Base-by-base conservation (phyloP, 2,797 vertebrate species). In the Ciconia nigra region DNA sequence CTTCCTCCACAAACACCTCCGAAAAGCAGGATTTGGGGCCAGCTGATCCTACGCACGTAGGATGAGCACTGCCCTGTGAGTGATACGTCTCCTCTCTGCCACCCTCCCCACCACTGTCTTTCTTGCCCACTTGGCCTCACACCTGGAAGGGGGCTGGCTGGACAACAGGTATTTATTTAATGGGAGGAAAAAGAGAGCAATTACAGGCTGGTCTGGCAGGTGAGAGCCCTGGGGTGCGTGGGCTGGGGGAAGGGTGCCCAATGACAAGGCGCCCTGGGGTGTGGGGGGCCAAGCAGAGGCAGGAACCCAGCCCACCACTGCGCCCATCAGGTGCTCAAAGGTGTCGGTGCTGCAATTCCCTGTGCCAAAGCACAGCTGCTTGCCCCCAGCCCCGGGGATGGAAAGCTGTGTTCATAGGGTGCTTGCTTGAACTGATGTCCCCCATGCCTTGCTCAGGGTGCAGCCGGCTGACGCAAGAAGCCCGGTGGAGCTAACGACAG, bases 1-100 rank as follows among this genome's bases (percentile, higher is more conserved):
- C 37, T 94, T 87, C 89, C 90, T 95, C 83, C 73, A 87, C 85
- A 89, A 93, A 86, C 83, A 83, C 70, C 72, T 83, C 39, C 22
- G 7, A 86, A 83, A 91, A 33, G 35, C 70, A 90, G 72, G 20
- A 70, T 81, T 85, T 88, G 54, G n/a, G 47, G 76, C 69, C 87
- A 83, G 72, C 28, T 62, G 67, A 77, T 92, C 72, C 77, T 79
- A 61, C 5, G 8, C 31, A 59, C 2, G 2, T 4, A 82, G 70
- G 58, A 70, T 3, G 8, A 83, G 39, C 2, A 2, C 49, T 89
- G 35, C 42, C 54, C 82, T 44, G 20, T n/a, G 47, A 81, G 51
- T 31, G 66, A 18, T 22, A 31, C 0, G 0, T 65, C 33, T 78
- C 42, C 66, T 44, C 66, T 8, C 15, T 7, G 4, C 18, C 21